Base-by-base conservation (phyloP, 2,113 vertebrate species). In the Peromyscus polionotus region DNA sequence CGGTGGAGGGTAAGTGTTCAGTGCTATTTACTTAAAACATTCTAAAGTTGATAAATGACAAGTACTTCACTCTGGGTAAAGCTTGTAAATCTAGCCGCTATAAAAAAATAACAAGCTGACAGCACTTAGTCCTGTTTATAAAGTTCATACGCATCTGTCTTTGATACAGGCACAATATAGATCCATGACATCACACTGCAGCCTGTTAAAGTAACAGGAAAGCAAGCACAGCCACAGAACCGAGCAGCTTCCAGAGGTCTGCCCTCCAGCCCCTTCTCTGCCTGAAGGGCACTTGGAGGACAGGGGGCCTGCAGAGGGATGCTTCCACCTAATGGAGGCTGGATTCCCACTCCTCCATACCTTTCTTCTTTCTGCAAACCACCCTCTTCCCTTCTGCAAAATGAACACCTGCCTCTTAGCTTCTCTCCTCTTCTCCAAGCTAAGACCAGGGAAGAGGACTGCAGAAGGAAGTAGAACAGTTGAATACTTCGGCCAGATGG, bases 41-140 rank as follows among this genome's bases (percentile, higher is more conserved):
- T 88, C 68, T 91, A 33, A 87, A 65, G 85, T 93, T 98, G 98
- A 98, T 98, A 97, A 98, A 98, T 98, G n/a, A 93, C 85, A 85
- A 98, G 94, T 14, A 0, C 95, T 96, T 97, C 31, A 81, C 97
- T 33, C 93, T 95, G 93, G 84, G 97, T 91, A 57, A 97, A 96
- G 97, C 96, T 72, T 98, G 93, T 98, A 95, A 98, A 98, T 98
- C 61, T 88, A 96, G 14, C 72, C 94, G 86, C 94, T 5, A 79
- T 77, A 93, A 96, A 92, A 98, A 98, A 95, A 68, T 83, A 97
- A 68, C 94, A 95, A 95, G 98, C 93, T 22, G 22, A 95, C 89
- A 76, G 96, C 87, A 36, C 95, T 97, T 84, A 57, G 92, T 79
- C 86, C 90, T 95, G 80, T 93, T 97, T 91, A 73, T 96, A 88